Evolutionary conservation across 2,888 invertebrate species (phyloP), one percentile per base, ranked within the genome.

Genomic region (Cerceris rybyensis): DNA sequence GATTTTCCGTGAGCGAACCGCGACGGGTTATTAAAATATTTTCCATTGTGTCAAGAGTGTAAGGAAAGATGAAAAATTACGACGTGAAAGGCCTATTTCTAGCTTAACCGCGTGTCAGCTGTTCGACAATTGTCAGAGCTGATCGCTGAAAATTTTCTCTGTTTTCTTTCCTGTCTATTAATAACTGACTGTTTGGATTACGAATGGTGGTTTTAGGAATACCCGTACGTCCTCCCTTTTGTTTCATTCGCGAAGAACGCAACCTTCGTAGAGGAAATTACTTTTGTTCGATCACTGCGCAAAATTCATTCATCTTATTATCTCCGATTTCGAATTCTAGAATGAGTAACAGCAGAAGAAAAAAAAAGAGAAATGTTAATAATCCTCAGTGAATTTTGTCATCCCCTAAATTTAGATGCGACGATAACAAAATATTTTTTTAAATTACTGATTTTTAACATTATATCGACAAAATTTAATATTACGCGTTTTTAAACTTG

Each of bases 151-250:
- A 84, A 70, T 84, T 84, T 84, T 84, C 80, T 68, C 75, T 82
- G 84, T 84, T 84, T 84, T 84, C 84, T 80, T 80, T 75, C 64
- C 64, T 16, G 72, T 72, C 80, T 84, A 84, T 84, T 83, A 83
- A 83, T 83, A 83, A 65, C 78, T 69, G 55, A 17, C 72, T 78
- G 80, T 84, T 82, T 84, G 80, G 70, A 84, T 84, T 85, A 77
- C 77, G 69, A 81, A 81, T 81, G 79, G 75, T 77, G 64, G 70
- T 72, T 83, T 79, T 69, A 66, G 79, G 71, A 81, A 76, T 79
- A 76, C 58, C 50, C 55, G 60, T 70, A 68, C 77, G 60, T 71
- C 70, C 73, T 80, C 78, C 68, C 81, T 71, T 73, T 79, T 78
- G 73, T 72, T 72, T 63, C 64, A 63, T 74, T 81, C 60, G 59